Base-by-base conservation (phyloP, 2,888 invertebrate species). In the Cyclophora albipunctata region DNA sequence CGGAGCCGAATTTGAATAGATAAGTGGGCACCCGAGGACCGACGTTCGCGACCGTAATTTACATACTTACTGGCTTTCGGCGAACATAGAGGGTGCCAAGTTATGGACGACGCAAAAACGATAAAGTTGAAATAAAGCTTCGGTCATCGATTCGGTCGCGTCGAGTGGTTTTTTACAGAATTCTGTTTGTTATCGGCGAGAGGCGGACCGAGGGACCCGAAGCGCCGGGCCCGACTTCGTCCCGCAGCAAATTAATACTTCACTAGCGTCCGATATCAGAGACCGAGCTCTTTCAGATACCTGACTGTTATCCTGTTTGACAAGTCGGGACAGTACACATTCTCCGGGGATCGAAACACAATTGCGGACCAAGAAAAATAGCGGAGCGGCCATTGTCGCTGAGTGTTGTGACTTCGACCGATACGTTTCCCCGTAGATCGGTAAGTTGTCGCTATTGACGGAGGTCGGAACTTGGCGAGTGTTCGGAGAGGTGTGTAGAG, bases 41-140 rank as follows among this genome's bases (percentile, higher is more conserved):
- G 80, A 70, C 79, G 81, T 75, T 77, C 83, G 86, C 83, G 84
- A 84, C 84, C 85, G 86, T 87, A 83, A 89, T 89, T 88, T 89
- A 89, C 89, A 88, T 88, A 85, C 87, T 89, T 84, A 83, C 86
- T 73, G 85, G 86, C 84, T 86, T 84, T 84, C 84, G 83, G 77
- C 81, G 80, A 71, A 67, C 82, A 76, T 75, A 75, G 77, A 75
- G 83, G 81, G 83, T 78, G 84, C 83, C 84, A 78, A 84, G 81
- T 83, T 84, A 84, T 82, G 81, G 84, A 75, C 81, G 79, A 69
- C 78, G 84, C 84, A 76, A 78, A 81, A 80, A 79, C 85, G 87
- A 88, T 87, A 88, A 87, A 86, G 77, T 82, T 86, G 85, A 87
- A 86, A 86, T 87, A 87, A 80, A 74, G 80, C 81, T 70, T 68